A percentile compares a stretch with the other conserved stretches of the same genome.
phyloP scores from a whole-genome alignment of 2,888 invertebrate genomes.

The Aleiodes leptofemur region DNA sequence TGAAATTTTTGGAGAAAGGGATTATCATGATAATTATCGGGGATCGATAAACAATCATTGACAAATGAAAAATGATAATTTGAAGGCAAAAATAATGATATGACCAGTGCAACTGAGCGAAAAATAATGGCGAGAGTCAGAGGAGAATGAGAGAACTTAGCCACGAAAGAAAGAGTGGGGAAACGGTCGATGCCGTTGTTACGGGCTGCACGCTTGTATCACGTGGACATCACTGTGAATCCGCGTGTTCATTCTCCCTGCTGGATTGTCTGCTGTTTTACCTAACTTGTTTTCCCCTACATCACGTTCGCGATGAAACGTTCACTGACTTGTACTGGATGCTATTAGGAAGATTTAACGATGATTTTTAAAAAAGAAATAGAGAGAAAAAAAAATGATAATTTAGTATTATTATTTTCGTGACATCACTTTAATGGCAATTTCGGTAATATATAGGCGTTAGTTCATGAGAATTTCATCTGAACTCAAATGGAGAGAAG shows the following conservation, averaged over 20 bases:
- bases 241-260: constrained; percentile 68
- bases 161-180: constrained; percentile 56
- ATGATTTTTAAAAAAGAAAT: not conserved
- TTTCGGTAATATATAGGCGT: not conserved
- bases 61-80: constrained; percentile 15
- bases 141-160: constrained; percentile 39
- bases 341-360: not conserved
- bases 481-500: too few species aligned
- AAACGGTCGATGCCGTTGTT: constrained; percentile 70
- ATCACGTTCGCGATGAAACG: constrained; percentile 3
- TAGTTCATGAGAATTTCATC: too few species aligned
- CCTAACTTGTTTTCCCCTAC: not conserved
- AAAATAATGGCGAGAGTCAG: constrained; percentile 40
- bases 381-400: not conserved
- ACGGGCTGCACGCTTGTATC: constrained; percentile 67
- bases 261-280: constrained; percentile 27
- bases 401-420: too few species aligned
- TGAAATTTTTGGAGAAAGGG: too few species aligned
- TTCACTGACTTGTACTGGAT: constrained; percentile 11
- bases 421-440: too few species aligned
- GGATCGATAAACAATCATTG: not conserved
- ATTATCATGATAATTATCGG: not conserved
- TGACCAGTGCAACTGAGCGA: constrained; percentile 40
- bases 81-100: constrained; percentile 13
- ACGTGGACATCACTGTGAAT: constrained; percentile 73